Base-by-base conservation (phyloP, 2,113 vertebrate species). In the Gadus chalcogrammus region DNA sequence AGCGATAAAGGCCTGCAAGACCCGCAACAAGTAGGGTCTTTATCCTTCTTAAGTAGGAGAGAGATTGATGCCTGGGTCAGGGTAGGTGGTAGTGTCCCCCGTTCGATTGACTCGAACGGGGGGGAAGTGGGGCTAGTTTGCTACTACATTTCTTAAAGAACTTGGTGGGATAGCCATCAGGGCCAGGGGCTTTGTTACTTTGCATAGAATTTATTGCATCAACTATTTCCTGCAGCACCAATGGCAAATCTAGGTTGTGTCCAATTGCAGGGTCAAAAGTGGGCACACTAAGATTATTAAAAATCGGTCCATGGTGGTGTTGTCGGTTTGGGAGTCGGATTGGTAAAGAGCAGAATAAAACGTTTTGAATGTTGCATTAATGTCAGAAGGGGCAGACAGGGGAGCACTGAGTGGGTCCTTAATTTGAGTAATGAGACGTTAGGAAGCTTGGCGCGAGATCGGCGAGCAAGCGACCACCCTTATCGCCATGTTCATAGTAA, bases 401-500 rank as follows among this genome's bases (percentile, higher is more conserved):
- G 35, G 63, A 16, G 15, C 38, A 64, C 63, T 13, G 27, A 20
- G 22, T n/a, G 59, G 11, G 59, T 61, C 59, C 22, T 9, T 61
- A 8, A 61, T 61, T 18, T 35, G 12, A 64, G 63, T 12, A 64
- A 35, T 64, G 3, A 64, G 17, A 64, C 27, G 17, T 38, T n/a
- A 42, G 31, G 64, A 9, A 42, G 64, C 64, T 42, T 61, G 59
- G 22, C 18, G 59, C 18, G 2, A 11, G 16, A 17, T 59, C 1
- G 52, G 64, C 64, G 9, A 75, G 24, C 8, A 75, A 17, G 2
- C 15, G 12, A 61, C 64, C 60, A 16, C 55, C n/a, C 20, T 70
- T 75, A 15, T 71, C 58, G 1, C 61, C 66, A 65, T 77, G 20
- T 53, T 65, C 18, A 22, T 73, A 76, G 9, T 67, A 73, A 8